Base-by-base conservation (phyloP, 2,888 invertebrate species). In the Sinotaia quadrata region DNA sequence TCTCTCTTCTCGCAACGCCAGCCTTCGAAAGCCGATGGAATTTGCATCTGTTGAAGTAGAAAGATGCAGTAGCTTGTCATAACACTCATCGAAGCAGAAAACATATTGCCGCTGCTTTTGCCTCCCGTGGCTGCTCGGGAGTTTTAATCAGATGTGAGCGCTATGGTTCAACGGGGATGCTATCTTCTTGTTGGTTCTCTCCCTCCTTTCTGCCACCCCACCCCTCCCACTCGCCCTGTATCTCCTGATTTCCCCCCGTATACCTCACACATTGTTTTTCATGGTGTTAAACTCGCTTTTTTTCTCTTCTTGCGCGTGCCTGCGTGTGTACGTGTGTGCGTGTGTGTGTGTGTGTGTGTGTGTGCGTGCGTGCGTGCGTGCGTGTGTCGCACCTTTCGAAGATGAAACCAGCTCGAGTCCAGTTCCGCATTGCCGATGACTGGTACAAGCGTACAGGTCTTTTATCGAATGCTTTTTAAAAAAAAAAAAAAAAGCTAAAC, bases 11-110 rank as follows among this genome's bases (percentile, higher is more conserved):
- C 27, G 27, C 8, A 24, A 21, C 24, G 54, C 54, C 27, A 8
- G 54, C 29, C 54, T 54, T 31, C 54, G 15, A 15, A 31, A 24
- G 54, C 54, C 54, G 18, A 54, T 65, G 65, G 65, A 54, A 65
- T 65, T 65, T 65, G 56, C 65, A 65, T 65, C 65, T 65, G 65
- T 51, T 31, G 52, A 31, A 31, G 54, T 54, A 41, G 54, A 54
- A 44, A 37, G 56, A 27, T 65, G 56, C 56, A 54, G 37, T 54
- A 54, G 37, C 56, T 47, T 54, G 65, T 65, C 65, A 65, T 67
- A 59, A 67, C 59, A 51, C 47, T 44, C 34, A 59, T 21, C 59
- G 34, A 67, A 51, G 67, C 67, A 67, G 67, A 67, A 67, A 67
- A 58, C 67, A 67, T 67, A 67, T 59, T 67, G 67, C 27, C 29